A percentile compares a stretch with the other conserved stretches of the same genome.
These are phyloP conservation scores for Seriola aureovittata DNA, from an alignment of 2,113 vertebrate species.

Conservation along the genomic window DNA sequence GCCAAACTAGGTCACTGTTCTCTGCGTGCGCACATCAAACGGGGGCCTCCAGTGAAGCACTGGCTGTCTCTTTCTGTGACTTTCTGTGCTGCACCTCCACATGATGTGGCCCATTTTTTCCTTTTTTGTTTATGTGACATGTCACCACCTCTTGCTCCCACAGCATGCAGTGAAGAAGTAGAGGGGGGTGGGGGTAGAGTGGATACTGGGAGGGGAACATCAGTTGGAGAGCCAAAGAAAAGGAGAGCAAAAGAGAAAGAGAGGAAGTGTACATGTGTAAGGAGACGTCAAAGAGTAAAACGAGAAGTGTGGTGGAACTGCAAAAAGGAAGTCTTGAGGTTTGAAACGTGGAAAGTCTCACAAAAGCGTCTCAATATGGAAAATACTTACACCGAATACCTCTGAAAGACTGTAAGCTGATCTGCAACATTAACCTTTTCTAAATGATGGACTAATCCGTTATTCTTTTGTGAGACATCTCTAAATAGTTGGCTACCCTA, in stretches of 20 bases:
- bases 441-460: not conserved
- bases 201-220: not conserved
- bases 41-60: constrained; percentile 45
- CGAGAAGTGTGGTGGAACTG: not conserved
- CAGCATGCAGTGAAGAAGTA: not conserved
- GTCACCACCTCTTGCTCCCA: constrained; percentile 54
- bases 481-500: not conserved
- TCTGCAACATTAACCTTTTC: not conserved
- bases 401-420: not conserved
- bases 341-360: not conserved
- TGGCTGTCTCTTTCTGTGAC: constrained; percentile 41
- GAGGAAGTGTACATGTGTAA: constrained; percentile 6
- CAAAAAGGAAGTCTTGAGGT: constrained; percentile 20
- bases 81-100: constrained; percentile 57
- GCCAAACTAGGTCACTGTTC: constrained; percentile 82
- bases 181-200: not conserved
- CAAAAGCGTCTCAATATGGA: not conserved
- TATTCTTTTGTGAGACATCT: not conserved
- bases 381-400: not conserved
- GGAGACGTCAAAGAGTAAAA: constrained; percentile 1
- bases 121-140: constrained; percentile 60
- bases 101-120: constrained; percentile 52
- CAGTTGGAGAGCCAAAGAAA: not conserved
- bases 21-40: constrained; percentile 68
- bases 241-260: constrained; percentile 9